Evolutionary conservation across 1,140 invertebrate genomes (phyloP), one percentile per base, ranked within the genome.

Genomic region (honey bee (Apis mellifera)): DNA sequence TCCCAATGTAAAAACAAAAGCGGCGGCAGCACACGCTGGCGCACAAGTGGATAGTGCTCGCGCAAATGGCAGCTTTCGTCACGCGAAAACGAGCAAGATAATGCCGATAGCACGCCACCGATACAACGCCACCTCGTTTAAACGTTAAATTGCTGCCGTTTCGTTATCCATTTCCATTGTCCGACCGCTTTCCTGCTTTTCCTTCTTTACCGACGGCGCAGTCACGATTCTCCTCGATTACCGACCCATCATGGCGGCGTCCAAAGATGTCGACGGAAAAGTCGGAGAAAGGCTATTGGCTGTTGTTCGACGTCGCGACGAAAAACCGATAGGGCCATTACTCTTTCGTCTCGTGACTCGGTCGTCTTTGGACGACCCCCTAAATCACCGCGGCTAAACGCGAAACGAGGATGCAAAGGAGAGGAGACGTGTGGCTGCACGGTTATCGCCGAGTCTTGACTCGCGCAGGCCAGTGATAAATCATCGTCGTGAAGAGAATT

Each of bases 401-500:
- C 9, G 72, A 66, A 54, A 74, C 59, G 52, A 55, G 17, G 73
- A 75, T 21, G 59, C 54, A 50, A 23, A 42, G 60, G 52, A 32
- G 32, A 23, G 13, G 7, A 79, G 32, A 59, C 23, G 48, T 12
- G 15, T 42, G 15, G n/a, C 0, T n/a, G 55, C 9, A 7, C 48
- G 73, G 32, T 77, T 82, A 82, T 82, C 73, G 21, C 26, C 32
- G 32, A 52, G 48, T 62, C 65, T 50, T 55, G 48, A 54, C 50
- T 62, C 19, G 0, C n/a, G 65, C 13, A 32, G 15, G 32, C 2
- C 9, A 17, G 15, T 17, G 42, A 78, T 77, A 82, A 82, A 82
- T 82, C 80, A 77, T 82, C 26, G 48, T 75, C 78, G 74, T 42
- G 72, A 57, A 64, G 60, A 71, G 83, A 82, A 84, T 88, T 78